Evolutionary conservation across 2,888 invertebrate genomes (phyloP), one percentile per base, ranked within the genome.

Genomic region (Cotesia congregata): DNA sequence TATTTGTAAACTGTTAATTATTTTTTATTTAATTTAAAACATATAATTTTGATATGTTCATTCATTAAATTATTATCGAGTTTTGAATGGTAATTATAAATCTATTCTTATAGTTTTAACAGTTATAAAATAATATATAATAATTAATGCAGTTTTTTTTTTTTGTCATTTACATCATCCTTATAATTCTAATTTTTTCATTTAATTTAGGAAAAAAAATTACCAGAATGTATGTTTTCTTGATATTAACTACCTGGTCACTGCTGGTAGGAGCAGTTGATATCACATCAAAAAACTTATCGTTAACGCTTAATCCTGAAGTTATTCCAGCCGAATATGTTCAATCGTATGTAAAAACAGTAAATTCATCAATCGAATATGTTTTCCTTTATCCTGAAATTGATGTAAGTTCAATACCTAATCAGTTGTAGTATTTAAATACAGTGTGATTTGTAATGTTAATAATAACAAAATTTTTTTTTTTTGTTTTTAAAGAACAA

Each of bases 331-430:
- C 86, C 2, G 77, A 84, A 4, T 89, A 88, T 71, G 80, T 78
- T 15, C 59, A 73, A 12, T 72, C 78, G 15, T 87, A 88, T 74
- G 67, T 70, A 20, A 71, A 81, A 74, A 74, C 78, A 2, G 79
- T 86, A 68, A 89, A 89, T 71, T 80, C 79, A 41, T 83, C 82
- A 6, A 38, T 86, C 17, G 89, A 89, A 82, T 89, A 87, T 83
- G 86, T 89, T 40, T 89, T 87, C 75, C 79, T 89, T 20, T 89
- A 86, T 74, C 80, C 81, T 41, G 80, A 84, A 41, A 81, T 69
- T 9, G 82, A 82, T 80, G 89, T 88, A 82, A 87, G 84, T 85
- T 72, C 78, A 65, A 41, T 9, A 65, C 5, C 6, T 61, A 12
- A n/a, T 59, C 9, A 30, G 15, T 9, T 71, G 12, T 9, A 40